Evolutionary conservation across 2,888 invertebrate species (phyloP).

Genomic region (Hartigia nigra): DNA sequence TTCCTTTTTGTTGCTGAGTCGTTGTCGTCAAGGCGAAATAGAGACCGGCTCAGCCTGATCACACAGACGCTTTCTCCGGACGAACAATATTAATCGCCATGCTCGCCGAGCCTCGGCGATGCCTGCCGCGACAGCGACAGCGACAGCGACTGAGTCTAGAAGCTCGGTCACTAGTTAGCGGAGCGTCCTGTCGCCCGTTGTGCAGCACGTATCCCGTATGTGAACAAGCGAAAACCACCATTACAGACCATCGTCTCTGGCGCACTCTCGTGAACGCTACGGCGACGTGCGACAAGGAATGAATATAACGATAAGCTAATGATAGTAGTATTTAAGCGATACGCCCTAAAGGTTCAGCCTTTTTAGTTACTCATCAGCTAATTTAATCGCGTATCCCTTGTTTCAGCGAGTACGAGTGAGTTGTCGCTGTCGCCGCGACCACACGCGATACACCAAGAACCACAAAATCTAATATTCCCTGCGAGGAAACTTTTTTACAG

Average conservation of each 20-base stretch:
- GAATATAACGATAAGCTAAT: neutral
- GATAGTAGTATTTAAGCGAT: neutral
- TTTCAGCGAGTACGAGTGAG: neutral
- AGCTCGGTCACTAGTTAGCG: constrained; percentile 64
- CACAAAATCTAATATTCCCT: neutral
- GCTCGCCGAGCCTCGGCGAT: constrained; percentile 28
- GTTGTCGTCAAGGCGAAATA: neutral
- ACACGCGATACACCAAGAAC: neutral
- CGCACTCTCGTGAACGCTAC: constrained; percentile 14
- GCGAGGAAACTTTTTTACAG: neutral
- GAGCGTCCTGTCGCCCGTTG: constrained; percentile 67
- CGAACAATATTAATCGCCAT: constrained; percentile 15
- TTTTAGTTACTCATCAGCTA: neutral
- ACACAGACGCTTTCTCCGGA: neutral
- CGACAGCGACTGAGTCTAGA: constrained; percentile 27
- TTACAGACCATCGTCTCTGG: constrained; percentile 24
- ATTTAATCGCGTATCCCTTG: constrained; percentile 1
- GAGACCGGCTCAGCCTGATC: neutral
- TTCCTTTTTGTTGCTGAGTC: neutral
- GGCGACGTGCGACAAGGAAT: constrained; percentile 23
- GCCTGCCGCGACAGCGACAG: constrained; percentile 18
- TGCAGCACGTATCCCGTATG: constrained; percentile 43
- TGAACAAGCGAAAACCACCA: constrained; percentile 18
- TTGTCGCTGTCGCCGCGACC: neutral
- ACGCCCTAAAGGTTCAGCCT: neutral